Base-by-base conservation (phyloP, 2,888 invertebrate genomes). In the Drosophila crucigera region DNA sequence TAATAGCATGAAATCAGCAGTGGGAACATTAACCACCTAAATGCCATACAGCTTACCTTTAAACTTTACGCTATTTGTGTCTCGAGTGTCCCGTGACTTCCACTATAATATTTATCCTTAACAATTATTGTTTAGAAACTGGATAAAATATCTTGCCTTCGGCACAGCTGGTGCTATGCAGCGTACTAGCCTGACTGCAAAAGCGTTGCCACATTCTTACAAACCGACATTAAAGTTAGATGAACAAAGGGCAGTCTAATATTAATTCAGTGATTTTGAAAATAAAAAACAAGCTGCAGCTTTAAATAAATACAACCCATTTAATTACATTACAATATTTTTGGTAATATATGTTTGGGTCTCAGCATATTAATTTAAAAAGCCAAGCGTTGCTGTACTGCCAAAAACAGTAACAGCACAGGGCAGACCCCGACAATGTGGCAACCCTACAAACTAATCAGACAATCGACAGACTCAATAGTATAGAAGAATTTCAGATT, bases 401-500 rank as follows among this genome's bases (percentile, higher is more conserved):
- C 28, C 19, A 22, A 28, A 52, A 14, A 47, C 11, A 47, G 16
- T 16, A 52, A n/a, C 6, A 22, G 56, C 16, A 28, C 28, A 50
- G 28, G 31, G 39, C 22, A 41, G 6, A 22, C 2, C 33, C 43
- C 1, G 9, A 25, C 30, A 1, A 25, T 58, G 52, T 81, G 78
- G 78, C 68, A 78, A 52, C 73, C 22, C 68, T 41, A 43, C 0
- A n/a, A 41, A 55, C 75, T 70, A 63, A 78, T 55, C 58, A 81
- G 82, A 81, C 82, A 47, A 30, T 67, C 73, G 78, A 69, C 82
- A 67, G 68, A 74, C 55, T 61, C 39, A 65, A 54, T 68, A 79
- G 82, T 80, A 71, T 74, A 82, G 80, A 39, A 74, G 74, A 82
- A 82, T 68, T 72, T 68, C 50, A 19, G 59, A 16, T 76, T 64